Conservation (phyloP, 2,888 invertebrate species). For the Eugnorisma glareosa region DNA sequence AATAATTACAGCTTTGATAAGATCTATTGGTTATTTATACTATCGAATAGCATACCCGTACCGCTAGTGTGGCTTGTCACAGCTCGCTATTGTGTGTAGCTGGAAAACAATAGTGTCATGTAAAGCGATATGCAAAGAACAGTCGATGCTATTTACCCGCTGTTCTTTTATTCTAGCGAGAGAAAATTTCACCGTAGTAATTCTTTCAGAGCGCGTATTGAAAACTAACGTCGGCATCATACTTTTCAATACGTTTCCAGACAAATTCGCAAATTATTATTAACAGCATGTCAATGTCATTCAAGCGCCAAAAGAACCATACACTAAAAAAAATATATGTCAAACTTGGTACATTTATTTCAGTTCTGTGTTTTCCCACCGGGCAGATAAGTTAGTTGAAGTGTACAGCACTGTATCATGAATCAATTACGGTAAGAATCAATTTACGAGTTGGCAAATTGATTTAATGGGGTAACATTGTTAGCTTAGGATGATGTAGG, state of each 20-base stretch:
- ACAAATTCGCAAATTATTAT: not conserved
- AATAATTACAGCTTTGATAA: constrained; percentile 5
- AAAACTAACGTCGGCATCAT: not conserved
- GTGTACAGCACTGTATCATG: not conserved
- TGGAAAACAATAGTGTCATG: constrained; percentile 33
- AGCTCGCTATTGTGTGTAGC: not conserved
- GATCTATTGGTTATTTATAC: constrained; percentile 9
- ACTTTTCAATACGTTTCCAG: not conserved
- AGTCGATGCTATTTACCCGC: not conserved
- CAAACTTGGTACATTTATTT: too few species aligned
- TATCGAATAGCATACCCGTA: not conserved
- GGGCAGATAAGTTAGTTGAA: too few species aligned
- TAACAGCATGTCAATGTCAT: not conserved
- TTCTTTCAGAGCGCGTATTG: not conserved
- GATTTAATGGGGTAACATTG: not conserved
- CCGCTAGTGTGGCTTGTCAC: not conserved
- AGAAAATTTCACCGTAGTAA: not conserved
- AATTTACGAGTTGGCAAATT: not conserved
- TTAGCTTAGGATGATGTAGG: constrained; percentile 17
- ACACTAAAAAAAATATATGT: too few species aligned
- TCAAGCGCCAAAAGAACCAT: not conserved
- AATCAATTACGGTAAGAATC: not conserved
- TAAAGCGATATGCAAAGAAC: constrained; percentile 13
- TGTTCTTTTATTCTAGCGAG: not conserved
- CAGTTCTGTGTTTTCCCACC: too few species aligned